phyloP scores from a whole-genome alignment of 2,113 vertebrate species.

The Cryptomyrus ogoouensis region DNA sequence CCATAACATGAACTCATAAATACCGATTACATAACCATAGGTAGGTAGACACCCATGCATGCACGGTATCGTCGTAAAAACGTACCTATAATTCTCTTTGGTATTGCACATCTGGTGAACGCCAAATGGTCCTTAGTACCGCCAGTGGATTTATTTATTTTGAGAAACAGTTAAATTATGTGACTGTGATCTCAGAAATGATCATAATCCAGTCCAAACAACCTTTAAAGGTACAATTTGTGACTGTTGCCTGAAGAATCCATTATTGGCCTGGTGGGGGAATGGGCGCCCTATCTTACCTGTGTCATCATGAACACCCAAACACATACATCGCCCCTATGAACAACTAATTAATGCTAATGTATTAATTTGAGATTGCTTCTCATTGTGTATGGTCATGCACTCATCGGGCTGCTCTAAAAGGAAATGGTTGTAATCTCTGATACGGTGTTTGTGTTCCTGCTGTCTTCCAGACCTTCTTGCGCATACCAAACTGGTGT shows the following conservation, averaged over 20 bases:
- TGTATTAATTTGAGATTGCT: background rate
- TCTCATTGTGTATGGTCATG: background rate
- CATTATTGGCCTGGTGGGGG: background rate
- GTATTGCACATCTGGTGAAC: background rate
- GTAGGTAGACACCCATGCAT: background rate
- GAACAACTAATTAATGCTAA: background rate
- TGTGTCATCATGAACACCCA: background rate
- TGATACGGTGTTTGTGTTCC: background rate
- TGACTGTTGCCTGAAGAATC: background rate
- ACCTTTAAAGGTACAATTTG: background rate
- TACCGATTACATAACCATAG: background rate
- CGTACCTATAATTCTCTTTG: background rate
- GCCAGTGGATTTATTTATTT: background rate
- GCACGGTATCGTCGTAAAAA: background rate
- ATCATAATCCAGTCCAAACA: background rate
- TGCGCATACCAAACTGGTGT: too few species aligned
- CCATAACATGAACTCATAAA: background rate
- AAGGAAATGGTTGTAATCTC: background rate
- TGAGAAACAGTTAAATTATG: background rate
- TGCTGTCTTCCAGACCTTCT: conserved; percentile 4
- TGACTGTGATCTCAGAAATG: background rate
- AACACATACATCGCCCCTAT: background rate
- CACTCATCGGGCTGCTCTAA: background rate
- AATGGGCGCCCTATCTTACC: background rate
- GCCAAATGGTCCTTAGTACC: background rate